Evolutionary conservation across 2,797 vertebrate genomes (phyloP), one percentile per base, ranked within the genome.

Genomic region (Pempheris klunzingeri): DNA sequence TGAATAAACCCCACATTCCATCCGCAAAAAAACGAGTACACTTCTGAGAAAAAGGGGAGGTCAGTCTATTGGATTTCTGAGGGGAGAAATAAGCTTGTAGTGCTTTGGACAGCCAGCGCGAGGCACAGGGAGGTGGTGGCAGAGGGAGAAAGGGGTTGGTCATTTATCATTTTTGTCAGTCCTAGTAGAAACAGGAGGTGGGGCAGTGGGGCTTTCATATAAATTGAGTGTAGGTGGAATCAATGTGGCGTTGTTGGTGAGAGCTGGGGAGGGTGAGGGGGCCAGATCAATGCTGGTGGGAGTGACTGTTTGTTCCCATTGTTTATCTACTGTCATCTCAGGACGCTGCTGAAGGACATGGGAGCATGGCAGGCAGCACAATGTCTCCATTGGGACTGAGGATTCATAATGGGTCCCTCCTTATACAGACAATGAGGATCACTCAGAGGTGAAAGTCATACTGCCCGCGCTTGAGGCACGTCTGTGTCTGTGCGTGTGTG

Each of bases 111-210:
- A 84, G 81, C 88, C 88, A 88, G 63, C 78, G 50, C 54, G 28
- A 80, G 62, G 85, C 84, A 66, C 65, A 30, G 65, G 86, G 88
- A 90, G 86, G 85, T 80, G 80, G 87, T 30, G 71, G 84, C 76
- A 77, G 81, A 77, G 52, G 84, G 73, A 81, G 78, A 79, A 79
- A 74, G 74, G 77, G 77, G 77, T 57, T 44, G 80, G 84, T 87
- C 92, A 93, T 95, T 93, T 80, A 95, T 95, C 93, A 94, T 93
- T 92, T 93, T 91, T 93, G 88, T 91, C 92, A 93, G 92, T 83
- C 63, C 52, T 79, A 59, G 75, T 84, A 71, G 80, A 74, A 71
- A 71, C 66, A 62, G 74, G 79, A 76, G 83, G 59, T 64, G 81
- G 75, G 22, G 80, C 10, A 14, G 44, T 65, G 66, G 82, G 74